Evolutionary conservation across 2,888 invertebrate genomes (phyloP).

Genomic region (Drosophila ezoana): DNA sequence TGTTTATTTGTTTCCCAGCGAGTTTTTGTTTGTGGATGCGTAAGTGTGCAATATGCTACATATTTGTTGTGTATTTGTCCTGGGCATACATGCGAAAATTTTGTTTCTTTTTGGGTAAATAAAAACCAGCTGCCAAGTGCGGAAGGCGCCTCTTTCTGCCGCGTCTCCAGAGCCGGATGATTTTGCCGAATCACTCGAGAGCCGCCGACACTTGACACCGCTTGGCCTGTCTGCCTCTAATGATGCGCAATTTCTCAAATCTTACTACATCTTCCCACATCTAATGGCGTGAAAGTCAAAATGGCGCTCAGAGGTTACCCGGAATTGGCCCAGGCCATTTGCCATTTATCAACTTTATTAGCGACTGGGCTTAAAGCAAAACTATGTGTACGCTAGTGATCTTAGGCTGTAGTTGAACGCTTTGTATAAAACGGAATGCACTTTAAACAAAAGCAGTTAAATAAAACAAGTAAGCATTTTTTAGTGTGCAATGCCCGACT

Average conservation of each 20-base stretch:
- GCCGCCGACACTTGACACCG: constrained; percentile 64
- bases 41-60: constrained; percentile 45
- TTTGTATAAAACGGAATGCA: constrained; percentile 10
- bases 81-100: constrained; percentile 62
- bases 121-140: constrained; percentile 38
- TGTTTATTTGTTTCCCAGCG: constrained; percentile 18
- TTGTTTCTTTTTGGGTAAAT: constrained; percentile 58
- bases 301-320: constrained; percentile 59
- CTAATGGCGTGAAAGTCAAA: constrained; percentile 76
- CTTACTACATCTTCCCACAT: constrained; percentile 47
- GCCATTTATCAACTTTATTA: constrained; percentile 77
- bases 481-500: too few species aligned
- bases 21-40: constrained; percentile 7
- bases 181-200: constrained; percentile 57
- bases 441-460: constrained; percentile 5
- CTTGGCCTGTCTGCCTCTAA: constrained; percentile 63
- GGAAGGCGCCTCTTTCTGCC: constrained; percentile 4
- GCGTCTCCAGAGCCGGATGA: constrained; percentile 39
- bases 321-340: constrained; percentile 38
- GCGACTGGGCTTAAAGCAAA: constrained; percentile 37
- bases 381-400: not conserved
- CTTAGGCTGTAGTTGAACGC: constrained; percentile 13
- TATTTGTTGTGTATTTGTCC: constrained; percentile 61
- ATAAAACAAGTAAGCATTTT: not conserved
- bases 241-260: constrained; percentile 76